Conservation (phyloP, 2,113 vertebrate genomes). For the Seriola dumerili region DNA sequence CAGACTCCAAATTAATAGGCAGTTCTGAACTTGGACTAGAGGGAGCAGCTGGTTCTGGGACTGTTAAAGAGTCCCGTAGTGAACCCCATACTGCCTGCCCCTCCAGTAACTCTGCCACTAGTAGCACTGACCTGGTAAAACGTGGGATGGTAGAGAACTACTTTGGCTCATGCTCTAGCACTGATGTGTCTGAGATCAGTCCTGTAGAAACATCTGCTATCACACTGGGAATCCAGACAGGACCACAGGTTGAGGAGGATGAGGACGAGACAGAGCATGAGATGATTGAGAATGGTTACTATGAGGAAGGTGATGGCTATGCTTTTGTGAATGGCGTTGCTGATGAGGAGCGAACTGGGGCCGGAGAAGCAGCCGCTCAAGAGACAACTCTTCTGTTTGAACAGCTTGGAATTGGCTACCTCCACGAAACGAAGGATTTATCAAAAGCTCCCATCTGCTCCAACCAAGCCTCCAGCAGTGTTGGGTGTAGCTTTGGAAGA, state of each 20-base stretch:
- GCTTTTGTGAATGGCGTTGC: slow-evolving; percentile 84
- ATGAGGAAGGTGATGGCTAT: slow-evolving; percentile 90
- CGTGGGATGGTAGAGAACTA: slow-evolving; percentile 97
- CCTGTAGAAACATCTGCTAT: slow-evolving; percentile 84
- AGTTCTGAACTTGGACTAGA: slow-evolving; percentile 56
- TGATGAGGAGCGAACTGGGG: slow-evolving; percentile 74
- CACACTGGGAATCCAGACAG: slow-evolving; percentile 79
- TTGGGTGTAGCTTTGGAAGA: slow-evolving; percentile 82
- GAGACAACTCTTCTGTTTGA: slow-evolving; percentile 81
- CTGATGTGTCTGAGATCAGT: slow-evolving; percentile 89
- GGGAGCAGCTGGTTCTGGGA: slow-evolving; percentile 48
- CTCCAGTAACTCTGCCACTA: slow-evolving; percentile 87
- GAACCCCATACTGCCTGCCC: slow-evolving; percentile 80
- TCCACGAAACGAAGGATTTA: slow-evolving; percentile 70
- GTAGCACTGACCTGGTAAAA: slow-evolving; percentile 93
- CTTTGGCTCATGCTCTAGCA: slow-evolving; percentile 92
- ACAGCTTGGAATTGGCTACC: slow-evolving; percentile 73
- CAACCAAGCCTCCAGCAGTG: slow-evolving; percentile 83
- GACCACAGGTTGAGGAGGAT: slow-evolving; percentile 76
- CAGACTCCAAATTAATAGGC: slow-evolving; percentile 66
- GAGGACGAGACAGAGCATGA: slow-evolving; percentile 91
- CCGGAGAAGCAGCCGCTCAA: slow-evolving; percentile 71
- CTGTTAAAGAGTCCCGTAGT: slow-evolving; percentile 63
- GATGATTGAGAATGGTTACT: slow-evolving; percentile 98
- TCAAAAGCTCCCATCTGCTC: slow-evolving; percentile 84